These are phyloP conservation scores for Merodon equestris DNA, from an alignment of 2,888 invertebrate genomes.

Conservation along the genomic window DNA sequence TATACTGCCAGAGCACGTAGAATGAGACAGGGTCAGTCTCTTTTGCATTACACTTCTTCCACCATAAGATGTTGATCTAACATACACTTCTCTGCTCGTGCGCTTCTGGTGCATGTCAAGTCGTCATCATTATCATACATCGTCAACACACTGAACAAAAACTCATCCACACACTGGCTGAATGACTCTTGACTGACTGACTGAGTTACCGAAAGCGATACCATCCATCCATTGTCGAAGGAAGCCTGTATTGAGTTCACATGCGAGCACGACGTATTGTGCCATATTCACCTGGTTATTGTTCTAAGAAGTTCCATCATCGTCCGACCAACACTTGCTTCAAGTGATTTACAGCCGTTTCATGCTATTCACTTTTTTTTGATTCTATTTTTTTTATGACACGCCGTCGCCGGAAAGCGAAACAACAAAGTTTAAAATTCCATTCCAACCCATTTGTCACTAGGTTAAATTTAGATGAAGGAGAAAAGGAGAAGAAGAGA, in stretches of 20 bases:
- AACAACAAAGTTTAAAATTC: slow-evolving; percentile 50
- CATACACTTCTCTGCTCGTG: slow-evolving; percentile 11
- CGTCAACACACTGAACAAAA: not conserved
- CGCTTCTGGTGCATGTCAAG: slow-evolving; percentile 56
- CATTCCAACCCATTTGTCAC: slow-evolving; percentile 55
- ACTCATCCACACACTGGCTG: no score
- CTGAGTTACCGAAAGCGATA: slow-evolving; percentile 60
- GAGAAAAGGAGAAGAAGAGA: not conserved
- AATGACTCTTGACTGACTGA: slow-evolving; percentile 54
- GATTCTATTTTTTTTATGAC: slow-evolving; percentile 15
- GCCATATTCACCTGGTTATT: slow-evolving; percentile 43
- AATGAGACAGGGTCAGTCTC: slow-evolving; percentile 43
- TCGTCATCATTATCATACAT: slow-evolving; percentile 44
- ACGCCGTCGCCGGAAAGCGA: slow-evolving; percentile 26
- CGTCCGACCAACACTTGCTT: not conserved
- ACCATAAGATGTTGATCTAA: slow-evolving; percentile 1
- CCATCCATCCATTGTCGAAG: not conserved
- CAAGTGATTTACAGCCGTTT: slow-evolving; percentile 2
- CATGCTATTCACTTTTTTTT: not conserved
- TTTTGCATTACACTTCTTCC: slow-evolving; percentile 33
- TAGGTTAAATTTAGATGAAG: slow-evolving; percentile 54
- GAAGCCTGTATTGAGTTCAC: slow-evolving; percentile 34
- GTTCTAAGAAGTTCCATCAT: slow-evolving; percentile 26
- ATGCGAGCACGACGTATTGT: not conserved
- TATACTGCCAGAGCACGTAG: not conserved